A percentile compares a stretch with the other conserved stretches of the same genome.
These are phyloP conservation scores for Nannoperca obscura DNA, from an alignment of 2,797 vertebrate genomes.

Conservation along the genomic window DNA sequence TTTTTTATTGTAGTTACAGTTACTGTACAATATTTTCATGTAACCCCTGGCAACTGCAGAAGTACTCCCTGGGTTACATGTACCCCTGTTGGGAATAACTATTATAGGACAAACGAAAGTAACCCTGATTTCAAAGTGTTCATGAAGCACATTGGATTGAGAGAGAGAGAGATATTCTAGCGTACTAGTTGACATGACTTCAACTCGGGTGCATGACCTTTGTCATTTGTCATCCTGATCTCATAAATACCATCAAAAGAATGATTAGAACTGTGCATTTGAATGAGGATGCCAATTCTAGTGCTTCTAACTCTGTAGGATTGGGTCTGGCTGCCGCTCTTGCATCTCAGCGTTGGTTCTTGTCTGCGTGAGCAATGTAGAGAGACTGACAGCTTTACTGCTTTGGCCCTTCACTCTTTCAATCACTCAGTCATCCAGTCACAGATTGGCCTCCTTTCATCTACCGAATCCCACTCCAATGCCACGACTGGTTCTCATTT, in stretches of 20 bases:
- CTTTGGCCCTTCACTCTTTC: slow-evolving; percentile 74
- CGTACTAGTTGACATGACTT: slow-evolving; percentile 39
- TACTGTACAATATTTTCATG: too few relatives aligned
- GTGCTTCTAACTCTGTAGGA: slow-evolving; percentile 38
- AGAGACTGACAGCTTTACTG: slow-evolving; percentile 80
- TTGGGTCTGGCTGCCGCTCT: slow-evolving; percentile 54
- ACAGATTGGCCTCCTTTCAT: slow-evolving; percentile 78
- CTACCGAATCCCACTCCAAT: slow-evolving; percentile 60
- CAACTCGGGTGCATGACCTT: slow-evolving; percentile 14
- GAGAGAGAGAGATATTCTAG: not conserved
- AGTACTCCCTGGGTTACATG: too few relatives aligned
- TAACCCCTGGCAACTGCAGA: too few relatives aligned
- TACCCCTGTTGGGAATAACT: too few relatives aligned
- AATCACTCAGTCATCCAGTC: slow-evolving; percentile 76
- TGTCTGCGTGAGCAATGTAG: slow-evolving; percentile 64
- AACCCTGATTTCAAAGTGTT: not conserved
- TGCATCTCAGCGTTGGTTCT: slow-evolving; percentile 62
- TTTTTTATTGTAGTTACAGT: not conserved
- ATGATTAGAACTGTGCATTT: slow-evolving; percentile 35
- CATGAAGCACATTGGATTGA: not conserved
- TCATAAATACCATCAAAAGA: slow-evolving; percentile 52
- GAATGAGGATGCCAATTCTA: slow-evolving; percentile 40
- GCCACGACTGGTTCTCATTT: slow-evolving; percentile 79
- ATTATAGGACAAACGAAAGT: not conserved
- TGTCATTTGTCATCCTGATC: slow-evolving; percentile 50